Base-by-base conservation (phyloP, 2,888 invertebrate genomes). In the Hedychridium roseum region DNA sequence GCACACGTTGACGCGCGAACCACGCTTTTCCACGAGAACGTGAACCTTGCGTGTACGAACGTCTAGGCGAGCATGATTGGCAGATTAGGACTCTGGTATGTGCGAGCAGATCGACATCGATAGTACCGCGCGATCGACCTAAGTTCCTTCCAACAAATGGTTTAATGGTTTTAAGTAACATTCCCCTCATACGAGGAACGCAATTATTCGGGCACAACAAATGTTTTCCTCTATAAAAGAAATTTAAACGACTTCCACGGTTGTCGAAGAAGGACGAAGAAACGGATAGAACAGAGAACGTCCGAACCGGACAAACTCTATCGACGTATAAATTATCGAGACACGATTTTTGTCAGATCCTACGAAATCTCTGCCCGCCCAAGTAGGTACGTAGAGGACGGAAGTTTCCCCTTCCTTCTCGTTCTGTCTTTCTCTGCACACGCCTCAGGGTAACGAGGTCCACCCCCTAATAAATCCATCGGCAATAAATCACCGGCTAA, bases 401-500 rank as follows among this genome's bases (percentile, higher is more conserved):
- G 44, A 54, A 42, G 38, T 54, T 35, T 30, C 32, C 35, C 20
- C 20, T 27, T 18, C 16, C 20, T 34, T 20, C 20, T 28, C 26
- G 11, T 16, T 18, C 35, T 18, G n/a, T 23, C n/a, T 30, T 16
- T 20, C 28, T 37, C 16, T 32, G 7, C 14, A 11, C 20, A 14
- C 31, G 51, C 57, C 51, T 38, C 46, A 30, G 46, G 55, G 53
- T 60, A 59, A 60, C 53, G 56, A 59, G 59, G 52, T 46, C 50
- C 49, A 53, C 50, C 44, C 54, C 48, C 50, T 55, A 53, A 67
- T 67, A 67, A 67, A 67, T 67, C 67, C 50, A 47, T 47, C 50
- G 51, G 54, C 57, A 59, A 60, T 68, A 68, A 68, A 68, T 68
- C 56, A 51, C 49, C 47, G 51, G 50, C 53, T 57, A 54, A 66